A percentile compares a stretch with the other conserved stretches of the same genome.
These are phyloP conservation scores for Drosophila subquinaria DNA, from an alignment of 2,888 invertebrate species.

Conservation along the genomic window DNA sequence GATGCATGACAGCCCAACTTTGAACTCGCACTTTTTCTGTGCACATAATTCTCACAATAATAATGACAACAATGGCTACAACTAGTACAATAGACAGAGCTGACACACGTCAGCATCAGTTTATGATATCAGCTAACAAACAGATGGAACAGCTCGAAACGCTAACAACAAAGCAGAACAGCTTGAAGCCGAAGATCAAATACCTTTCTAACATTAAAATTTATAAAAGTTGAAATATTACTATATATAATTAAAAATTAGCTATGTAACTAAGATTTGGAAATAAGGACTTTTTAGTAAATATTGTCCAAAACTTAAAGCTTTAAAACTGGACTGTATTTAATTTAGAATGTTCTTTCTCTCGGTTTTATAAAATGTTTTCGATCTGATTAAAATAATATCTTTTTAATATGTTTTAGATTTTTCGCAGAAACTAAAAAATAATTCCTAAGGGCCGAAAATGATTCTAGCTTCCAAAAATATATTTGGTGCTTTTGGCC, in stretches of 20 bases:
- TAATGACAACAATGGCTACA: slow-evolving; percentile 20
- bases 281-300: not conserved
- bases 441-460: not conserved
- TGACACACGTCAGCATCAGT: slow-evolving; percentile 67
- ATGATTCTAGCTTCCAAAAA: not conserved
- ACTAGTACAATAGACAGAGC: slow-evolving; percentile 26
- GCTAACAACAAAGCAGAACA: no score
- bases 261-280: no score
- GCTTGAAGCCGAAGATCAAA: slow-evolving; percentile 2
- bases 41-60: slow-evolving; percentile 14
- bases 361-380: no score
- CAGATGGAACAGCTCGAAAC: not conserved
- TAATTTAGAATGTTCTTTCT: no score
- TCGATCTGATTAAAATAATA: no score
- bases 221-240: not conserved
- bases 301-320: no score
- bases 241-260: not conserved
- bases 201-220: not conserved
- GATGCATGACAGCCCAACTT: slow-evolving; percentile 55
- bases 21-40: slow-evolving; percentile 48
- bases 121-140: slow-evolving; percentile 61
- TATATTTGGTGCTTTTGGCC: no score
- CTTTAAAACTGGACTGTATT: no score
- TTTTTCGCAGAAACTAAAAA: no score
- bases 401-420: no score